Evolutionary conservation across 1,140 invertebrate genomes (phyloP).

Genomic region (Galleria mellonella): DNA sequence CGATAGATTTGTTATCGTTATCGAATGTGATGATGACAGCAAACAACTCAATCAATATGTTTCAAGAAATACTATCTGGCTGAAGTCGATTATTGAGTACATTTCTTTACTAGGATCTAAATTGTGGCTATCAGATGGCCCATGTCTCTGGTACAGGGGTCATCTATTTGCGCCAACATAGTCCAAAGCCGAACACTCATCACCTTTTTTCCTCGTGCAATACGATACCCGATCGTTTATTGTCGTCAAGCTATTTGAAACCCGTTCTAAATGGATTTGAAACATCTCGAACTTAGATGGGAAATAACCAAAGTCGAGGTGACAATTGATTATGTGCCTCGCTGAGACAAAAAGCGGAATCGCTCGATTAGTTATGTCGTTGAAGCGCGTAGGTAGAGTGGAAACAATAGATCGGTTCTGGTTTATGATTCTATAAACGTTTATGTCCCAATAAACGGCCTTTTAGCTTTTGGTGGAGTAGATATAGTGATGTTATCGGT

Average conservation of each 20-base stretch:
- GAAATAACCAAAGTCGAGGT: constrained; percentile 55
- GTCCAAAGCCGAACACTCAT: constrained; percentile 51
- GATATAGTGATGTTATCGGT: constrained; percentile 61
- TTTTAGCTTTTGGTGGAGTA: constrained; percentile 56
- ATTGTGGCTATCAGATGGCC: constrained; percentile 39
- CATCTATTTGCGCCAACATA: constrained; percentile 54
- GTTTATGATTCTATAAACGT: constrained; percentile 72
- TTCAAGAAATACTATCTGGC: constrained; percentile 40
- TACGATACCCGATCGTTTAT: constrained; percentile 64
- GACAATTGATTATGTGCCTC: constrained; percentile 67
- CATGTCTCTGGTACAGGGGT: constrained; percentile 28
- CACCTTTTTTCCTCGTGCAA: constrained; percentile 66
- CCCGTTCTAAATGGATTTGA: constrained; percentile 56
- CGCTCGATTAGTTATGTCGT: constrained; percentile 62
- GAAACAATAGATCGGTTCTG: constrained; percentile 67
- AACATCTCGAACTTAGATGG: constrained; percentile 40
- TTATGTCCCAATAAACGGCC: constrained; percentile 67
- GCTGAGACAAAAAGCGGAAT: constrained; percentile 66
- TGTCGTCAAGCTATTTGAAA: constrained; percentile 51
- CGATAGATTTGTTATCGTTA: constrained; percentile 9
- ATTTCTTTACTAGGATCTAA: constrained; percentile 29
- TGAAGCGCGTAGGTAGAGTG: constrained; percentile 47
- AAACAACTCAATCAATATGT: constrained; percentile 47
- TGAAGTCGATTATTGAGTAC: constrained; percentile 23
- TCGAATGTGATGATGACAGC: constrained; percentile 11